phyloP scores from a whole-genome alignment of 2,888 invertebrate genomes.

The Apodemia duryi region DNA sequence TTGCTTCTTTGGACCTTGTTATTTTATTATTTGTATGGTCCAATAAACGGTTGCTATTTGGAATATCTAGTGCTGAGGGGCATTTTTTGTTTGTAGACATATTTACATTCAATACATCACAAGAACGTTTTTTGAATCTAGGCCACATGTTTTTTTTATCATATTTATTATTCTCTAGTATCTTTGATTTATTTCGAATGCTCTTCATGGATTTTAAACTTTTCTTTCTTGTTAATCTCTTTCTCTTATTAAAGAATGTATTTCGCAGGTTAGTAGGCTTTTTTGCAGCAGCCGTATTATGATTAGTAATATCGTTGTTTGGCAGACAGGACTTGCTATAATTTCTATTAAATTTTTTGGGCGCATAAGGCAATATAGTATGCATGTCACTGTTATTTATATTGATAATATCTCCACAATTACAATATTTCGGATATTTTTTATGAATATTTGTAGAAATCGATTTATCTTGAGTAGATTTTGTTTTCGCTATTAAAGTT shows the following conservation, averaged over 20 bases:
- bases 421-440: conserved; percentile 22
- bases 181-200: neutral
- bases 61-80: neutral
- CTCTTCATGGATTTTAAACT: conserved; percentile 24
- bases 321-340: conserved; percentile 34
- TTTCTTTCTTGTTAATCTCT: conserved; percentile 29
- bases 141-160: neutral
- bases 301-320: conserved; percentile 19
- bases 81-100: neutral
- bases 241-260: neutral
- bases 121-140: neutral
- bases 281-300: neutral
- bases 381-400: conserved; percentile 32
- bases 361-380: conserved; percentile 41
- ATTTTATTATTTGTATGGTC: neutral
- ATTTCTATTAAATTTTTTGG: conserved; percentile 40
- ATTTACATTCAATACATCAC: neutral
- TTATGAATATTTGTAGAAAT: conserved; percentile 23
- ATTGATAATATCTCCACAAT: conserved; percentile 17
- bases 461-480: conserved; percentile 21
- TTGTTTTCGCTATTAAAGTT: conserved; percentile 17
- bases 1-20: neutral
- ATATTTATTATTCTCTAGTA: neutral
- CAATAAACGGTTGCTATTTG: neutral
- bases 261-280: neutral